These are phyloP conservation scores for Hipparchia semele DNA, from an alignment of 2,888 invertebrate species.

Conservation along the genomic window DNA sequence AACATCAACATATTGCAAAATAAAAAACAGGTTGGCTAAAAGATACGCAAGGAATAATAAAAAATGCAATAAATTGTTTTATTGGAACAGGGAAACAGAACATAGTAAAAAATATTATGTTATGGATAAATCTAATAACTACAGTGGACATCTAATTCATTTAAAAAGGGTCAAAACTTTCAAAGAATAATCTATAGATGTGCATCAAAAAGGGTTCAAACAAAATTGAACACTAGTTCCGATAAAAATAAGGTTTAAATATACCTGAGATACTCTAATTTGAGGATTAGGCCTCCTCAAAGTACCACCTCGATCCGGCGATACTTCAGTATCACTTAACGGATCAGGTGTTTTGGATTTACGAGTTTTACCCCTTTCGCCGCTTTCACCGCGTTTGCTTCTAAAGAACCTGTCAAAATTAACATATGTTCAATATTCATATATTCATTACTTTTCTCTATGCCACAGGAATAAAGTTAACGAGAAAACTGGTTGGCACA, in stretches of 20 bases:
- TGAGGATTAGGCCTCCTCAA: slow-evolving; percentile 71
- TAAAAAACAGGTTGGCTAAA: too few relatives aligned
- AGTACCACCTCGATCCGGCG: slow-evolving; percentile 66
- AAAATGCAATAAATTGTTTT: neutral
- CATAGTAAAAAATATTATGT: too few relatives aligned
- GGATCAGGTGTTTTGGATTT: slow-evolving; percentile 89
- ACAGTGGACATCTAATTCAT: neutral
- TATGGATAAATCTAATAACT: neutral
- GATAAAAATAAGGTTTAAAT: neutral
- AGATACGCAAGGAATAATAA: neutral
- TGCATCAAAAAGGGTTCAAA: slow-evolving; percentile 11
- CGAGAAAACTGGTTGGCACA: neutral
- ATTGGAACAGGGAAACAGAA: too few relatives aligned
- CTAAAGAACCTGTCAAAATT: slow-evolving; percentile 88
- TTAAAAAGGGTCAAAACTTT: neutral
- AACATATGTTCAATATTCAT: too few relatives aligned
- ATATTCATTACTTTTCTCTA: too few relatives aligned
- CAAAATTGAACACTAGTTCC: slow-evolving; percentile 7
- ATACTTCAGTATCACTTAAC: slow-evolving; percentile 74
- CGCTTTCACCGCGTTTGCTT: slow-evolving; percentile 89
- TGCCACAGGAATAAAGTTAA: too few relatives aligned
- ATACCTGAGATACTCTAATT: slow-evolving; percentile 80
- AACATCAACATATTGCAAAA: neutral
- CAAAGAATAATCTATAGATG: neutral
- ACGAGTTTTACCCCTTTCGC: slow-evolving; percentile 85